These are phyloP conservation scores for Augochlora pura DNA, from an alignment of 1,140 invertebrate genomes.

Conservation along the genomic window DNA sequence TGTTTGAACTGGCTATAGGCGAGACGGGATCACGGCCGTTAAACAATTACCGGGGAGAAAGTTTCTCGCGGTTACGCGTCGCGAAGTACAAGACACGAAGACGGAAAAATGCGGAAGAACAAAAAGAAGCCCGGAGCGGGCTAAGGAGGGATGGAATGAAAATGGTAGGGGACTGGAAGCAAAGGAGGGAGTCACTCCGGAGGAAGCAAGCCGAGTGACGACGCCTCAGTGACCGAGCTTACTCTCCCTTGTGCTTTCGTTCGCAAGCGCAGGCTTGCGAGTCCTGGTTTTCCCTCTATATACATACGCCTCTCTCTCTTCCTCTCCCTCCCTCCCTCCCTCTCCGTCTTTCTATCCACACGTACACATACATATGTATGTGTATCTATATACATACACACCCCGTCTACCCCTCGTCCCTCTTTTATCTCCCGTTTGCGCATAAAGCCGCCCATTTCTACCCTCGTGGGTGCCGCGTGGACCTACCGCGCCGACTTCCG, in stretches of 20 bases:
- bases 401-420: slow-evolving; percentile 30
- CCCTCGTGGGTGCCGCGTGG: slow-evolving; percentile 72
- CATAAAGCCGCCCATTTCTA: slow-evolving; percentile 57
- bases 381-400: slow-evolving; percentile 11
- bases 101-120: slow-evolving; percentile 49
- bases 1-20: slow-evolving; percentile 20
- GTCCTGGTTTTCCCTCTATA: slow-evolving; percentile 58
- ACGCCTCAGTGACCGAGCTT: slow-evolving; percentile 76
- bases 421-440: slow-evolving; percentile 50
- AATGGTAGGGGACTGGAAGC: slow-evolving; percentile 65
- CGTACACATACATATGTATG: slow-evolving; percentile 19
- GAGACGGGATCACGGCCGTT: slow-evolving; percentile 10
- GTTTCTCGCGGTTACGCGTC: slow-evolving; percentile 37
- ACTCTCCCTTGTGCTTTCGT: slow-evolving; percentile 73
- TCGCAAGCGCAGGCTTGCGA: slow-evolving; percentile 66
- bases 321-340: background rate
- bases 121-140: slow-evolving; percentile 56
- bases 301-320: slow-evolving; percentile 5
- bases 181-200: slow-evolving; percentile 64
- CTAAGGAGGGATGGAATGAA: slow-evolving; percentile 64
- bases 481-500: slow-evolving; percentile 60
- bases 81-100: slow-evolving; percentile 52
- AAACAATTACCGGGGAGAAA: slow-evolving; percentile 53
- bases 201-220: slow-evolving; percentile 71
- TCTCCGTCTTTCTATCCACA: slow-evolving; percentile 17